Conservation (phyloP, 2,888 invertebrate species). For the Digitonthophagus gazella region DNA sequence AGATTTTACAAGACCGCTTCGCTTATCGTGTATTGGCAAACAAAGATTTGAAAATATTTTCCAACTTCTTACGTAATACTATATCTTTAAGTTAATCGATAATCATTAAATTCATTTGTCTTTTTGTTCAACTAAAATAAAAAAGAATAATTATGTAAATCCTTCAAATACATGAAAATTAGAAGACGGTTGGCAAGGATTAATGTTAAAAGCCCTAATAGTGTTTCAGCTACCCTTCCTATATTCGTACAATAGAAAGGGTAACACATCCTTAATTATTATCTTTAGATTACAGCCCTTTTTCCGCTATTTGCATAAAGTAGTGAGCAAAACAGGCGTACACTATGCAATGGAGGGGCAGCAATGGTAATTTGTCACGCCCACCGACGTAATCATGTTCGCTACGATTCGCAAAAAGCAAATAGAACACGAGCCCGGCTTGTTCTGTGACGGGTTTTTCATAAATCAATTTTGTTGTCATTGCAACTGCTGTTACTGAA, state of each 20-base stretch:
- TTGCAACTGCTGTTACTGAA: not conserved
- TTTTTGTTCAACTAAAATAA: too few species aligned
- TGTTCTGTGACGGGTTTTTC: too few species aligned
- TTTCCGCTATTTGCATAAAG: constrained; percentile 14
- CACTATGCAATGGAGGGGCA: not conserved
- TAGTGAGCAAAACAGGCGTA: not conserved
- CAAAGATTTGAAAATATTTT: not conserved
- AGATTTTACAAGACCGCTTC: constrained; percentile 22
- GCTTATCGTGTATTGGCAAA: not conserved
- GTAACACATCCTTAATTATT: constrained; percentile 6
- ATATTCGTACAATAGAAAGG: not conserved
- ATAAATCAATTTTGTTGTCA: constrained; percentile 5
- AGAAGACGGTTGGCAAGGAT: not conserved
- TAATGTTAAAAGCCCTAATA: too few species aligned
- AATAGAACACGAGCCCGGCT: not conserved
- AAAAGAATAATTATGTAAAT: not conserved
- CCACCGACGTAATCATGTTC: constrained; percentile 4
- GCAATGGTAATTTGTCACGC: not conserved
- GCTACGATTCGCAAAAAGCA: not conserved
- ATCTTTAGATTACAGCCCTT: constrained; percentile 14
- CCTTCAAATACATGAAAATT: not conserved
- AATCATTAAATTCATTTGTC: too few species aligned
- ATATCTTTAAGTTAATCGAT: too few species aligned
- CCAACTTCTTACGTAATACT: too few species aligned
- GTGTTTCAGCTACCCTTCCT: not conserved